phyloP scores from a whole-genome alignment of 2,113 vertebrate genomes.

The Colistium nudipinnis region DNA sequence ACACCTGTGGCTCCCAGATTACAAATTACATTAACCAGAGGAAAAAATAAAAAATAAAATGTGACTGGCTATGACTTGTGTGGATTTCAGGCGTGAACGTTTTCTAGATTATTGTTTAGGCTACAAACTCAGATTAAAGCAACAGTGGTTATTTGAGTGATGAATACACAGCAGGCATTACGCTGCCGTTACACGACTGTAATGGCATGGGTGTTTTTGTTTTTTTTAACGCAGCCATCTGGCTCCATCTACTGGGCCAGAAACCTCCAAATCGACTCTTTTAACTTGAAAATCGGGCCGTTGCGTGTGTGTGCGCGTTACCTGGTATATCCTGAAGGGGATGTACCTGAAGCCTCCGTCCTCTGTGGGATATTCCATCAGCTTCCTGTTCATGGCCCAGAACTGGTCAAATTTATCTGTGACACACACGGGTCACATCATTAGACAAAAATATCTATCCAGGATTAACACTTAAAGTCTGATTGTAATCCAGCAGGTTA shows the following conservation, averaged over 20 bases:
- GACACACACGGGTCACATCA: no score
- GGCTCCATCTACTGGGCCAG: conserved; percentile 59
- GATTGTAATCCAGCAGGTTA: no score
- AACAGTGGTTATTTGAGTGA: not conserved
- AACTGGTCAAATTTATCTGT: conserved; percentile 99
- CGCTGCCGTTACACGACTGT: not conserved
- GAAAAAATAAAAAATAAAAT: no score
- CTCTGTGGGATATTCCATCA: conserved; percentile 95
- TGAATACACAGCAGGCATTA: not conserved
- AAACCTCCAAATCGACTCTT: not conserved
- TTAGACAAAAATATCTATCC: no score
- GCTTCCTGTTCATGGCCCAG: conserved; percentile 99
- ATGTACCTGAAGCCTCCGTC: conserved; percentile 97
- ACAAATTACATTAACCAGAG: no score
- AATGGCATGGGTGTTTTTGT: no score
- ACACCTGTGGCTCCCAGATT: no score
- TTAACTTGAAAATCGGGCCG: no score
- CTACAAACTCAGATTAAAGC: not conserved
- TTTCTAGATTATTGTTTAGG: not conserved
- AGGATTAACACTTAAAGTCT: no score
- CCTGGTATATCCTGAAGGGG: conserved; percentile 99
- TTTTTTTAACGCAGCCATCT: conserved; percentile 21
- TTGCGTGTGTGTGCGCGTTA: conserved; percentile 56
- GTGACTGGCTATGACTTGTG: not conserved
- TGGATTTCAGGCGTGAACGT: not conserved